These are phyloP conservation scores for Diaprepes abbreviatus DNA, from an alignment of 2,888 invertebrate species.

Conservation along the genomic window DNA sequence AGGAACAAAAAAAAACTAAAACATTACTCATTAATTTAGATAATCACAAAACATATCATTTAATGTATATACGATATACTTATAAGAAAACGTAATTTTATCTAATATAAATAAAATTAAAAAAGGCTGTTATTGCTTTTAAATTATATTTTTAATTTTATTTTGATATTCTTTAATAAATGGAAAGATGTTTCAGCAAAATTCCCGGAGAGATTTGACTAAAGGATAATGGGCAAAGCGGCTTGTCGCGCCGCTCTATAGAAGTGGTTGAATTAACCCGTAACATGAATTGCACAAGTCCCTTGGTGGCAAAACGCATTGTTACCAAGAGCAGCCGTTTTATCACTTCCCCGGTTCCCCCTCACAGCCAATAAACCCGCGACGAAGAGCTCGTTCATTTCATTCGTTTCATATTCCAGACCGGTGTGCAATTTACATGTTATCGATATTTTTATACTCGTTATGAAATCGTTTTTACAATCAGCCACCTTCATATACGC, in stretches of 20 bases:
- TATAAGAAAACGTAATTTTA: too few species aligned
- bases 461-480: constrained; percentile 67
- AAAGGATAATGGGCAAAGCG: constrained; percentile 40
- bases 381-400: constrained; percentile 65
- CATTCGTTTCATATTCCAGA: constrained; percentile 67
- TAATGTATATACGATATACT: too few species aligned
- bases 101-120: background rate
- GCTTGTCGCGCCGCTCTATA: constrained; percentile 50
- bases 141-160: constrained; percentile 13
- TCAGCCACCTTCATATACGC: constrained; percentile 58
- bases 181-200: background rate
- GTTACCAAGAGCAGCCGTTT: constrained; percentile 67
- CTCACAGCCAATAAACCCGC: constrained; percentile 67
- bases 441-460: constrained; percentile 68
- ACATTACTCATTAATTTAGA: too few species aligned
- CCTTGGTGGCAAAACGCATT: constrained; percentile 62
- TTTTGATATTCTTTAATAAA: constrained; percentile 5
- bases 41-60: too few species aligned
- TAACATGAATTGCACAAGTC: constrained; percentile 65
- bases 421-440: constrained; percentile 67
- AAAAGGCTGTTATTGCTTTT: too few species aligned
- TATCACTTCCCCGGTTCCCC: constrained; percentile 60
- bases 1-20: too few species aligned
- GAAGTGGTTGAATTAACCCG: constrained; percentile 58
- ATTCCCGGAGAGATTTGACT: constrained; percentile 33